Evolutionary conservation across 2,797 vertebrate species (phyloP), one percentile per base, ranked within the genome.

Genomic region (Crax fasciolata): DNA sequence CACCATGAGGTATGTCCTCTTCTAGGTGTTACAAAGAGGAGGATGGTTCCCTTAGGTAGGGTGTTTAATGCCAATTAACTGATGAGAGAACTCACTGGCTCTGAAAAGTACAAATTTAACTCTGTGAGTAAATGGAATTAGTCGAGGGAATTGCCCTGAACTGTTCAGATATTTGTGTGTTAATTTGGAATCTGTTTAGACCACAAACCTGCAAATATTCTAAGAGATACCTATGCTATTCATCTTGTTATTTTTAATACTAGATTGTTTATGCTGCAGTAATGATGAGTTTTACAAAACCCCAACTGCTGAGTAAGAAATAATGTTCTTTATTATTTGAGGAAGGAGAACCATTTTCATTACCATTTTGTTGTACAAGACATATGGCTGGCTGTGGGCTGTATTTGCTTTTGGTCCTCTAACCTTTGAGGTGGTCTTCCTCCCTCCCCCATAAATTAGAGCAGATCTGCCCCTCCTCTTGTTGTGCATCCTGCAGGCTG

Each of bases 281-380:
- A 48, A 4, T 19, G 48, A 51, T 48, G 66, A 49, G 15, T 58
- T 93, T 84, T 66, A 35, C 24, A 62, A 14, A 7, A 8, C 16
- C 16, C n/a, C 35, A 44, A 16, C 25, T 2, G 10, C 67, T 27
- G 24, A 15, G 2, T 82, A 83, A 54, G 59, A 68, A 54, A 59
- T 52, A 65, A 25, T 1, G 7, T 12, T 4, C 7, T 5, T 52
- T 86, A 12, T 61, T 72, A 35, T 89, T 79, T 82, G 55, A 51
- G 44, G 67, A 71, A 61, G 32, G 28, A 73, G 13, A 66, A 7
- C 1, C 0, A 0, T 73, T 79, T 68, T 48, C 10, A 2, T 39
- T 58, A 17, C 32, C 35, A 35, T 57, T 83, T 8, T 51, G 19
- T 6, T 66, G 27, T 67, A 1, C 25, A 49, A 80, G 30, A 21